These are phyloP conservation scores for Girardia tigrina DNA, from an alignment of 2,888 invertebrate genomes.

Conservation along the genomic window DNA sequence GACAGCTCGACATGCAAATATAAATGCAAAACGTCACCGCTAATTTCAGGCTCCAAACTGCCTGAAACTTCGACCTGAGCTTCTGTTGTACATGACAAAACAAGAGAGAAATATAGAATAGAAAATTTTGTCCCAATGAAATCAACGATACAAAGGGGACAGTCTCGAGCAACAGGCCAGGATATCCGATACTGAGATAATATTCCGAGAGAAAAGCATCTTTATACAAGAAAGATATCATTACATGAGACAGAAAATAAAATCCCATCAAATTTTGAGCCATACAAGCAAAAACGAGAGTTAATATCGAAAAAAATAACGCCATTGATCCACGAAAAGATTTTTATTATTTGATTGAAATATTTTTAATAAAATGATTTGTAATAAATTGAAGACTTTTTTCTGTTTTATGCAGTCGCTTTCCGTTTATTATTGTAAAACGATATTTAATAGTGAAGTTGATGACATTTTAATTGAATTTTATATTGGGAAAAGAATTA, in stretches of 20 bases:
- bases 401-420: no score
- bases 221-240: neutral
- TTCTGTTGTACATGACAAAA: neutral
- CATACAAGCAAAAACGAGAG: slow-evolving; percentile 14
- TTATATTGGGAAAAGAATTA: no score
- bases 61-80: neutral
- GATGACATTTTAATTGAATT: no score
- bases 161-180: neutral
- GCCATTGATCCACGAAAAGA: no score
- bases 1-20: neutral
- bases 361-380: no score
- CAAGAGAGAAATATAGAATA: neutral
- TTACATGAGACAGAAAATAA: neutral
- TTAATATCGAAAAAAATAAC: neutral
- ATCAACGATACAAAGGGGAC: neutral
- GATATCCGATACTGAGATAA: neutral
- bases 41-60: neutral
- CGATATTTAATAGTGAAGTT: no score
- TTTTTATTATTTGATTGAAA: no score
- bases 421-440: no score
- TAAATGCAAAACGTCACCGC: neutral
- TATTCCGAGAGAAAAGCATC: neutral
- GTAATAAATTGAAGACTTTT: no score
- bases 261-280: neutral
- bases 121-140: neutral